Conservation (phyloP, 2,888 invertebrate genomes). For the Fissipunctia ypsillon region DNA sequence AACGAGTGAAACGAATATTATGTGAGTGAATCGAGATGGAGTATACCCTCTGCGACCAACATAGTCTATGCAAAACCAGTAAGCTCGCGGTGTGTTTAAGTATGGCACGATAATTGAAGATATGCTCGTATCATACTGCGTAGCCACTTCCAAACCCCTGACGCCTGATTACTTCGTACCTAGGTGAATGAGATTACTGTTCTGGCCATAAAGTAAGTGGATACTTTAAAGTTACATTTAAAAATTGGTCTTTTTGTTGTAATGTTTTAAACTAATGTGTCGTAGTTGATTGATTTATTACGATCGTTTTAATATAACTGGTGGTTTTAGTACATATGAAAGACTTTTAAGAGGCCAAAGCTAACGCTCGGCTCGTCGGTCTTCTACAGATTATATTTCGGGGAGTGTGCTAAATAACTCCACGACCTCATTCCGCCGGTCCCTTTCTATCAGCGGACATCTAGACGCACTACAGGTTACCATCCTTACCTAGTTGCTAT, state of each 20-base stretch:
- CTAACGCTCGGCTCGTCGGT: too few species aligned
- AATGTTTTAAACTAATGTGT: not conserved
- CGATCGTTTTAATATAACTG: too few species aligned
- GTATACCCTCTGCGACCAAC: slow-evolving; percentile 14
- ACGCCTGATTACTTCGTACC: slow-evolving; percentile 82
- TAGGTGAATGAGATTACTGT: slow-evolving; percentile 72
- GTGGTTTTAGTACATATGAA: not conserved
- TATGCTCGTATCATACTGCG: slow-evolving; percentile 86
- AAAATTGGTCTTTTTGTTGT: too few species aligned
- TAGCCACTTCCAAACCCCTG: slow-evolving; percentile 79
- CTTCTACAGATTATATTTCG: too few species aligned
- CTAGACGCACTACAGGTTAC: too few species aligned
- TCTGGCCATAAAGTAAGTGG: slow-evolving; percentile 61
- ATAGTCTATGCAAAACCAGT: slow-evolving; percentile 78
- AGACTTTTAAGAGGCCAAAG: too few species aligned
- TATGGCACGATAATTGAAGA: slow-evolving; percentile 90
- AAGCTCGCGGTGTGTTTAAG: slow-evolving; percentile 88
- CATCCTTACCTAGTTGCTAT: too few species aligned
- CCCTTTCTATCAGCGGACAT: too few species aligned
- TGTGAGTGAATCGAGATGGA: not conserved
- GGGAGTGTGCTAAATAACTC: too few species aligned
- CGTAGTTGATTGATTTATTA: not conserved
- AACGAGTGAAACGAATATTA: not conserved
- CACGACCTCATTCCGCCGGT: too few species aligned
- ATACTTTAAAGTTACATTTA: not conserved